Evolutionary conservation across 1,140 invertebrate species (phyloP), one percentile per base, ranked within the genome.

Genomic region (Drosophila willistoni): DNA sequence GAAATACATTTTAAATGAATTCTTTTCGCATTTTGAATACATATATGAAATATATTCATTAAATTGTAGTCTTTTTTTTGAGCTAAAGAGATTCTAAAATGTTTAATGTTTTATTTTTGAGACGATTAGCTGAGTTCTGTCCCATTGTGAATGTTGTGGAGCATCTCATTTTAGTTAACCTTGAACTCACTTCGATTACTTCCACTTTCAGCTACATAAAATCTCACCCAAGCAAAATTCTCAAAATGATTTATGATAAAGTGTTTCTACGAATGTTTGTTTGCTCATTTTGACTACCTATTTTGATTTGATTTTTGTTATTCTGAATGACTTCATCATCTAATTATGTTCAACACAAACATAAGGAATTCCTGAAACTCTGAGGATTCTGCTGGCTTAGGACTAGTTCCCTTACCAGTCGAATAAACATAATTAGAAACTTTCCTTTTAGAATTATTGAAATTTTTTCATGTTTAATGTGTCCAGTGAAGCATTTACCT

Each of bases 311-410:
- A 5, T 39, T 39, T 39, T 39, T 10, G 10, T 39, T 39, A 3
- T 39, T 39, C 1, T 44, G 22, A 61, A 73, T 86, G 82, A 86
- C 75, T 68, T 86, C 82, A 86, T 81, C 79, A 60, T 42, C 47
- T 62, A 79, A 61, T 81, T 67, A 81, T 86, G 82, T 62, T 71
- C 44, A 68, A 62, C 22, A 25, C 3, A 25, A 25, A 25, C 22
- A 25, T 25, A 25, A 25, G 22, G 0, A 13, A 39, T 39, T 39
- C 10, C 36, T 4, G 22, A 39, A 13, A 39, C 36, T 39, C 10
- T 12, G 9, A 12, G 12, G 36, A 39, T 13, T 42, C 54, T 12
- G 4, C 42, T 17, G 54, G 29, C 17, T 41, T 33, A 34, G 10
- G 44, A n/a, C 39, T 34, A 9, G 13, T 59, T 22, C 10, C 36